Base-by-base conservation (phyloP, 2,113 vertebrate genomes). In the Talpa occidentalis region DNA sequence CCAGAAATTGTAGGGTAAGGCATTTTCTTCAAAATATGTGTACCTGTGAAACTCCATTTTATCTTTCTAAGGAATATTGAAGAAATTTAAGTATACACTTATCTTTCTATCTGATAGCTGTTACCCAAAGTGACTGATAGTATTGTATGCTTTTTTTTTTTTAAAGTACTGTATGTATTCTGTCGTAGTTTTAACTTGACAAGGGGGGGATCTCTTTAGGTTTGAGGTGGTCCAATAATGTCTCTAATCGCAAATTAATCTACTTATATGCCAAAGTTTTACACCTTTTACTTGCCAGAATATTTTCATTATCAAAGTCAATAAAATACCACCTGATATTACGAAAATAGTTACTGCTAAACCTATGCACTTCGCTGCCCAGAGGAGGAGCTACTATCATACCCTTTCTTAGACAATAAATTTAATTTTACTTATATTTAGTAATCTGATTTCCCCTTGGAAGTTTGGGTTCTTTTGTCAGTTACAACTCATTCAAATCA, bases 361-460 rank as follows among this genome's bases (percentile, higher is more conserved):
- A 80, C 28, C 17, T 32, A 8, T 14, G 16, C 11, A 35, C 44
- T 85, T 84, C 28, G 59, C 73, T 90, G 24, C 56, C 80, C 64
- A 26, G 42, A 76, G 30, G 79, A 87, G 54, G 32, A 85, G 9
- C 9, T 80, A 4, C 12, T 90, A 4, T 10, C 30, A n/a, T n/a
- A n/a, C 8, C 14, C 47, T 93, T 93, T 80, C 59, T 92, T 78
- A 80, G 30, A 9, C n/a, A 87, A 17, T 93, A 86, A 64, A 64
- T 90, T 92, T 79, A 83, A 82, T 91, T 94, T 92, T 93, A 83
- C 10, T 5, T 86, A 70, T 79, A 24, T 73, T 89, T 93, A 89
- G 64, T 93, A 92, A 93, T 90, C 19, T 70, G 24, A 95, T 79
- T 96, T 89, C 79, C 74, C 49, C 52, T 78, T 62, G 78, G 82